phyloP scores from a whole-genome alignment of 2,113 vertebrate genomes.

The Ovibos moschatus region DNA sequence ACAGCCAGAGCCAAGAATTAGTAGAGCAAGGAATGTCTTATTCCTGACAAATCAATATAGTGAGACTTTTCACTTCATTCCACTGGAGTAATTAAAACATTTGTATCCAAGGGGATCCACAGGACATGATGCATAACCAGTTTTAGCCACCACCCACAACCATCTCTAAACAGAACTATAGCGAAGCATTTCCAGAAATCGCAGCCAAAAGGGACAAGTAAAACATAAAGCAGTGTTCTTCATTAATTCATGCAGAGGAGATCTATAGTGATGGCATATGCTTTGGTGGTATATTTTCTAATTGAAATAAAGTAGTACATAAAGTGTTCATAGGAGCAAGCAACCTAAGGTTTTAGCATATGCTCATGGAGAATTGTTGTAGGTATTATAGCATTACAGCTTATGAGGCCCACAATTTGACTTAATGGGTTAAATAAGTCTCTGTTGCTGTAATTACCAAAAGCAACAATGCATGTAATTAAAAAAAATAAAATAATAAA shows the following conservation, averaged over 20 bases:
- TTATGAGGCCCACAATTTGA: not conserved
- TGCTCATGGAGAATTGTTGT: not conserved
- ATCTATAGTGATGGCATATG: not conserved
- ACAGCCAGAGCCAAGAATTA: conserved; percentile 57
- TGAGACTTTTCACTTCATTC: conserved; percentile 49
- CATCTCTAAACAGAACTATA: not conserved
- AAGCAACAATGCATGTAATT: not conserved
- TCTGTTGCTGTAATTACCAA: not conserved
- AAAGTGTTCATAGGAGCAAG: not conserved
- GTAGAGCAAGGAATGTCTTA: conserved; percentile 30
- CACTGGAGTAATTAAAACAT: conserved; percentile 66
- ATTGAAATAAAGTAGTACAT: conserved; percentile 30
- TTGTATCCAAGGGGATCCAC: conserved; percentile 30
- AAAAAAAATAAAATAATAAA: not conserved
- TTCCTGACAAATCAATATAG: conserved; percentile 38
- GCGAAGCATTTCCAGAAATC: not conserved
- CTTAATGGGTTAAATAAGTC: not conserved
- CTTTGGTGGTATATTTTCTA: conserved; percentile 23
- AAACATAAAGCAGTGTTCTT: not conserved
- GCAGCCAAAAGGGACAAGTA: not conserved
- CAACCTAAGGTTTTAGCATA: not conserved
- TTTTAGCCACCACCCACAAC: not conserved
- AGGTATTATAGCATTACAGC: not conserved
- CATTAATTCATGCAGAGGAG: not conserved
- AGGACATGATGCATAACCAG: not conserved